phyloP scores from a whole-genome alignment of 1,140 invertebrate species.

The Zelostemma sp. region DNA sequence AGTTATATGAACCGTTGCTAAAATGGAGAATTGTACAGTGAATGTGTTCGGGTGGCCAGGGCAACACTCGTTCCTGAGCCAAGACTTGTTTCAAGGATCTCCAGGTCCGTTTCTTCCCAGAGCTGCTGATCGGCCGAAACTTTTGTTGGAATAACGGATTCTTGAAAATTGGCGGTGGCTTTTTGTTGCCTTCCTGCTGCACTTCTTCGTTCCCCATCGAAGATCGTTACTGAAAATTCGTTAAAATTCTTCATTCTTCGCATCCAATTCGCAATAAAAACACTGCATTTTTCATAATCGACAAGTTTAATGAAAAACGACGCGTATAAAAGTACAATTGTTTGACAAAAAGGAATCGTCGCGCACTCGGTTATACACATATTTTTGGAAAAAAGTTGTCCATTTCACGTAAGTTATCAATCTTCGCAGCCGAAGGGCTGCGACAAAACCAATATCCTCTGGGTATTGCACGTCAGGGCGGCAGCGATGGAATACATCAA shows the following conservation, averaged over 20 bases:
- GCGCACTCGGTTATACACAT: too few species aligned
- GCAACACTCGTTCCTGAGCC: constrained; percentile 77
- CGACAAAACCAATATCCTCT: constrained; percentile 42
- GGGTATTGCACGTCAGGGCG: constrained; percentile 30
- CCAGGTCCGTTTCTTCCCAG: constrained; percentile 82
- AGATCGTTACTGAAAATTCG: background rate
- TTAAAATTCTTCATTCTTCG: too few species aligned
- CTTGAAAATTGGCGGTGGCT: constrained; percentile 59
- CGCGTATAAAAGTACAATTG: too few species aligned
- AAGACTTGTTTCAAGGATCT: constrained; percentile 84
- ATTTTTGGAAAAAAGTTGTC: background rate
- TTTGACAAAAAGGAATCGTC: too few species aligned
- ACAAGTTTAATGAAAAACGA: too few species aligned
- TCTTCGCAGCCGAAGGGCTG: constrained; percentile 4
- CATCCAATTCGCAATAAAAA: too few species aligned
- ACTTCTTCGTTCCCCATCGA: constrained; percentile 62
- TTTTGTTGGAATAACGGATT: constrained; percentile 65
- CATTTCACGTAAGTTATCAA: too few species aligned
- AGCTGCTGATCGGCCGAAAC: constrained; percentile 64
- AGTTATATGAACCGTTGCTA: too few species aligned
- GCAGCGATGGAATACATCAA: constrained; percentile 42
- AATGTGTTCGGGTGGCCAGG: constrained; percentile 77
- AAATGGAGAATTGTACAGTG: constrained; percentile 73
- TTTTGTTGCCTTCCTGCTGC: constrained; percentile 54
- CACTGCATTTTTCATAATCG: background rate